Conservation (phyloP, 2,797 vertebrate genomes). For the Gadopsis marmoratus region DNA sequence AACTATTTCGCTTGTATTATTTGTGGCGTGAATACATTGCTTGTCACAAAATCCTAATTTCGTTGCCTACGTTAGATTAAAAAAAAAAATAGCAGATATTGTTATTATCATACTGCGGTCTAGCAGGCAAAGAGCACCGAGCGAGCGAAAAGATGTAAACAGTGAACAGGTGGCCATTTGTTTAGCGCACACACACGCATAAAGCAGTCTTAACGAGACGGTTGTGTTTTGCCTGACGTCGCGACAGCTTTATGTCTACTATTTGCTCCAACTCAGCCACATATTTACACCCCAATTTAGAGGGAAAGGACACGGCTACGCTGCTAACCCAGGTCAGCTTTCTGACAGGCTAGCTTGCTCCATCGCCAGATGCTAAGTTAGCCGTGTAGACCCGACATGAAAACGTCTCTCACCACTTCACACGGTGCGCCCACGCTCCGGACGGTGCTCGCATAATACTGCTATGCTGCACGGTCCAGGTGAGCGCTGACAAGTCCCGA, state of each 20-base stretch:
- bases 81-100: neutral
- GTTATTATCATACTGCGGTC: neutral
- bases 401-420: constrained; percentile 81
- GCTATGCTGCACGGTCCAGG: constrained; percentile 42
- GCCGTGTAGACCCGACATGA: constrained; percentile 61
- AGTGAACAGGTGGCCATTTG: constrained; percentile 78
- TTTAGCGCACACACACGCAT: constrained; percentile 22
- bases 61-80: neutral
- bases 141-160: constrained; percentile 70
- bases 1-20: neutral
- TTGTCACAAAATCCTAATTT: neutral
- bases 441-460: constrained; percentile 78
- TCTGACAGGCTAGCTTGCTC: constrained; percentile 71
- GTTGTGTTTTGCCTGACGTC: neutral
- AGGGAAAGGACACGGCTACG: neutral
- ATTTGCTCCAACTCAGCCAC: neutral
- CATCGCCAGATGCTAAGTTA: constrained; percentile 76
- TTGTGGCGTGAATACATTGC: neutral
- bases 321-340: constrained; percentile 36
- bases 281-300: neutral
- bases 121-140: neutral
- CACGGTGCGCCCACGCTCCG: constrained; percentile 76
- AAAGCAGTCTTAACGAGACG: neutral
- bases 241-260: neutral
- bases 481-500: constrained; percentile 43